Conservation (phyloP, 2,113 vertebrate genomes). For the Chrysemys picta region DNA sequence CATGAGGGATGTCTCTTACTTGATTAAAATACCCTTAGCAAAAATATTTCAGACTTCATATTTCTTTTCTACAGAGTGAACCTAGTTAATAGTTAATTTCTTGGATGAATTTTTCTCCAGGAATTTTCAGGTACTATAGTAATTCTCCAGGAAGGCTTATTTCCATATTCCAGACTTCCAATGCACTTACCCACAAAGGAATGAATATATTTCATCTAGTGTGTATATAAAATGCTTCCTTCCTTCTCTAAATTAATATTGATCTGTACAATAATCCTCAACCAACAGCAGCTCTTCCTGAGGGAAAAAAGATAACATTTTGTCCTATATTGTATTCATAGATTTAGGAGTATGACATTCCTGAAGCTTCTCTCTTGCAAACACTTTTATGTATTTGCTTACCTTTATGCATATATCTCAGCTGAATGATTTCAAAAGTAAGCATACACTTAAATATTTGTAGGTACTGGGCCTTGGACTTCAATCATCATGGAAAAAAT, state of each 20-base stretch:
- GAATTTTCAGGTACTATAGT: conserved; percentile 55
- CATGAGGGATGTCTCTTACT: conserved; percentile 48
- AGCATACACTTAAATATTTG: not conserved
- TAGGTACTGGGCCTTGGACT: not conserved
- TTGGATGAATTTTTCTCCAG: conserved; percentile 22
- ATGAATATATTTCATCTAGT: not conserved
- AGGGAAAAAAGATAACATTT: not conserved
- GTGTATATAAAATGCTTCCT: not conserved
- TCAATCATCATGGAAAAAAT: not conserved
- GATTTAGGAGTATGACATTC: not conserved
- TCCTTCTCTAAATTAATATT: conserved; percentile 40
- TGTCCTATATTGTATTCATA: not conserved
- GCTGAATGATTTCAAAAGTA: not conserved
- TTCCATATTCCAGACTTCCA: conserved; percentile 30
- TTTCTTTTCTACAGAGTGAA: conserved; percentile 56
- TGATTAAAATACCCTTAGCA: conserved; percentile 72
- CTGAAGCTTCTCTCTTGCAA: not conserved
- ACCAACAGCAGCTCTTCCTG: not conserved
- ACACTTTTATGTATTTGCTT: not conserved
- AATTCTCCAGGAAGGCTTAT: conserved; percentile 30
- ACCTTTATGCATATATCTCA: not conserved
- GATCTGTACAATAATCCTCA: not conserved
- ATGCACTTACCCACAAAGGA: conserved; percentile 35
- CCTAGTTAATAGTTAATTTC: conserved; percentile 20
- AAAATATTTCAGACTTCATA: conserved; percentile 68